phyloP scores from a whole-genome alignment of 1,140 invertebrate species.

The Cydia strobilella region DNA sequence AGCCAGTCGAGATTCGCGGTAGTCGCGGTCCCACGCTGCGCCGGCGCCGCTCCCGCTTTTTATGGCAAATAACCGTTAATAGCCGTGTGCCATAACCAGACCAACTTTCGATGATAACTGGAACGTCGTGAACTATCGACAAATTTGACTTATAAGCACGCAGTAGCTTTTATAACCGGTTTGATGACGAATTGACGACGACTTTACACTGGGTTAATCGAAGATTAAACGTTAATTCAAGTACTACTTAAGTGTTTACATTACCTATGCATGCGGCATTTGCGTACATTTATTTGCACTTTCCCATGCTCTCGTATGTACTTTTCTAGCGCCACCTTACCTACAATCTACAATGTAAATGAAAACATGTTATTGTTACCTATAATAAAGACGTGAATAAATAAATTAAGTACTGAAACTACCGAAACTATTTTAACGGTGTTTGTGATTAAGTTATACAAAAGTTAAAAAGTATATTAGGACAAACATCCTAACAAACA shows the following conservation, averaged over 20 bases:
- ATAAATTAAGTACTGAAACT: too few relatives aligned
- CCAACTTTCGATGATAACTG: constrained; percentile 41
- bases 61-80: constrained; percentile 36
- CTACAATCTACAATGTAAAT: too few relatives aligned
- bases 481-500: too few relatives aligned
- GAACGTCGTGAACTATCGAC: not conserved
- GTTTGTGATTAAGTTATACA: too few relatives aligned
- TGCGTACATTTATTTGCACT: not conserved
- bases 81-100: constrained; percentile 33
- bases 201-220: not conserved
- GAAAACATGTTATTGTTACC: too few relatives aligned
- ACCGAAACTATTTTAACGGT: too few relatives aligned
- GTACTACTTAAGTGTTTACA: not conserved
- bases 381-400: too few relatives aligned
- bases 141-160: constrained; percentile 3
- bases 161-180: not conserved
- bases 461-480: too few relatives aligned
- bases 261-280: not conserved
- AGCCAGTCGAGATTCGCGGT: not conserved
- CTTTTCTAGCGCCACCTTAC: too few relatives aligned
- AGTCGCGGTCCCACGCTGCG: not conserved
- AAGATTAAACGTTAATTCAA: not conserved
- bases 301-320: not conserved
- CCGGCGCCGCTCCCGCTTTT: constrained; percentile 20
- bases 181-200: not conserved